Evolutionary conservation across 2,888 invertebrate species (phyloP).

Genomic region (Schrankia costaestrigalis): DNA sequence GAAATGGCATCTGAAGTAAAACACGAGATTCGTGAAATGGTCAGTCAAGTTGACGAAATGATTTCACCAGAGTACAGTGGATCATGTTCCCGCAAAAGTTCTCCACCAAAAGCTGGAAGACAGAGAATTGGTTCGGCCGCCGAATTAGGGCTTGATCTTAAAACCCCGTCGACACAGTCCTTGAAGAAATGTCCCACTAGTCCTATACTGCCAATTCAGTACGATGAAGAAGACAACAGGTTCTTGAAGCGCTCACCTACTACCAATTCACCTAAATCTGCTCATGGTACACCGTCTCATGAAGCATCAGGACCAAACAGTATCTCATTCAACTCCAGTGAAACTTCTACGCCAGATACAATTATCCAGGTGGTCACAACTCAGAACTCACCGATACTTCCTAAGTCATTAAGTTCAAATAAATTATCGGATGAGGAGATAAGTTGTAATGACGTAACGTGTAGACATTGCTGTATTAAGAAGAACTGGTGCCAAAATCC

Average conservation of each 20-base stretch:
- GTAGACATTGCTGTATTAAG: conserved; percentile 74
- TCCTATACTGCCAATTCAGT: conserved; percentile 62
- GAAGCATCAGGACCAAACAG: conserved; percentile 71
- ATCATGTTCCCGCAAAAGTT: conserved; percentile 61
- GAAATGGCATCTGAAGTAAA: conserved; percentile 91
- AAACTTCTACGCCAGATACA: conserved; percentile 76
- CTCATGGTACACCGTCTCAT: conserved; percentile 67
- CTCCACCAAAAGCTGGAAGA: conserved; percentile 69
- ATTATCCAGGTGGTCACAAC: conserved; percentile 73
- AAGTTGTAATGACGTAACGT: conserved; percentile 64
- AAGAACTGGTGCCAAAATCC: conserved; percentile 84
- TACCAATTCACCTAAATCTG: conserved; percentile 65
- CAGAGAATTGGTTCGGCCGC: conserved; percentile 69
- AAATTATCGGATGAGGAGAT: conserved; percentile 82
- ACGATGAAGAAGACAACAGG: conserved; percentile 56
- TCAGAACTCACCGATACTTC: conserved; percentile 63
- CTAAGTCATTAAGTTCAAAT: conserved; percentile 79
- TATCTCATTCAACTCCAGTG: conserved; percentile 76
- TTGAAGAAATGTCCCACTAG: conserved; percentile 74
- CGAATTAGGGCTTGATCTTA: conserved; percentile 65
- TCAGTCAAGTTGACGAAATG: conserved; percentile 86
- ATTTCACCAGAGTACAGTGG: conserved; percentile 75
- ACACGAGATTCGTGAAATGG: conserved; percentile 87
- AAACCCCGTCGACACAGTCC: conserved; percentile 44
- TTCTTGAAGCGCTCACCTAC: conserved; percentile 54